These are phyloP conservation scores for Oceanites oceanicus DNA, from an alignment of 2,113 vertebrate species.

Conservation along the genomic window DNA sequence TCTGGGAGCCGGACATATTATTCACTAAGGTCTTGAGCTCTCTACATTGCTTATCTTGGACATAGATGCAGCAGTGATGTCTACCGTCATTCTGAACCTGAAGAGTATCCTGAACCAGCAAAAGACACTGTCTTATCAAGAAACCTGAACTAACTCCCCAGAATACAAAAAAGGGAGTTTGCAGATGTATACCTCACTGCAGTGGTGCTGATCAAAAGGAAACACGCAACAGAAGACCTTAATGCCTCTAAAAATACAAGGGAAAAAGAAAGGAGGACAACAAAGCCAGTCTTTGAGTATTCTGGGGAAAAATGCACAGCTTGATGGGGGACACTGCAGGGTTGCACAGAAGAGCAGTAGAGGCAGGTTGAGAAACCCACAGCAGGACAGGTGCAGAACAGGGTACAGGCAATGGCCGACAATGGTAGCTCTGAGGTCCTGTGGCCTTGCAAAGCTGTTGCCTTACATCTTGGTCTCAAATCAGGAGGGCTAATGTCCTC, in stretches of 20 bases:
- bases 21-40: neutral
- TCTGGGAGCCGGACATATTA: neutral
- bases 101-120: neutral
- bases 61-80: neutral
- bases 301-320: neutral
- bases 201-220: neutral
- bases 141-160: neutral
- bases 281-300: neutral
- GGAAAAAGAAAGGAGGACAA: neutral
- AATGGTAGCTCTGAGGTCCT: neutral
- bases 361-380: fast-evolving
- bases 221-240: neutral
- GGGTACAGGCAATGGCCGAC: neutral
- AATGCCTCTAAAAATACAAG: neutral
- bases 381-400: neutral
- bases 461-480: neutral
- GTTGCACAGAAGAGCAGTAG: neutral
- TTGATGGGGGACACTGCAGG: neutral
- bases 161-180: neutral
- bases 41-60: neutral
- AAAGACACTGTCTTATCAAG: neutral
- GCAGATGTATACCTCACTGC: neutral
- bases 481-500: neutral
- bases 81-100: neutral
- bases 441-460: neutral